Conservation (phyloP, 2,888 invertebrate species). For the Eulithis testata region DNA sequence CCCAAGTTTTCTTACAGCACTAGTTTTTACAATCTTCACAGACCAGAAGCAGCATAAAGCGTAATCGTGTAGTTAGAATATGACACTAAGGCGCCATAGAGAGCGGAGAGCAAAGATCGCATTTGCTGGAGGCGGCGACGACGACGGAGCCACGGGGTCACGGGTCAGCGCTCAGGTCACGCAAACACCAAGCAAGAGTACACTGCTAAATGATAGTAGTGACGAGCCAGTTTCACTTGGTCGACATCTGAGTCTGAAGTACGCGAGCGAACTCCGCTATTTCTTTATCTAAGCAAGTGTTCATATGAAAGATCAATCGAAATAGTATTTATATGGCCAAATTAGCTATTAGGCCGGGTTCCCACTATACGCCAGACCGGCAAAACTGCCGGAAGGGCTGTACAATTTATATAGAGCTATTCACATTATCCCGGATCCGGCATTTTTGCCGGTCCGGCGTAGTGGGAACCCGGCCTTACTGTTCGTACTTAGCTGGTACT, state of each 20-base stretch:
- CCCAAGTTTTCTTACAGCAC: neutral
- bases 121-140: conserved; percentile 43
- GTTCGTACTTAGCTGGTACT: no score
- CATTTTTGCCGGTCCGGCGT: no score
- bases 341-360: no score
- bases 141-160: conserved; percentile 36
- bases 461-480: no score
- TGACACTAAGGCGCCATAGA: conserved; percentile 13
- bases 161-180: conserved; percentile 66
- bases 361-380: no score
- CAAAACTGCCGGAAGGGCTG: no score
- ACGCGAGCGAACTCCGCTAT: no score
- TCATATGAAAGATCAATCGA: neutral
- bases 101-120: conserved; percentile 59
- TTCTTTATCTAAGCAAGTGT: no score
- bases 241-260: neutral
- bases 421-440: no score
- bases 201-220: conserved; percentile 9
- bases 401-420: no score
- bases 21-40: neutral
- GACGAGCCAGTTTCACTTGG: conserved; percentile 8
- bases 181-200: conserved; percentile 46
- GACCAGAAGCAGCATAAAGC: neutral
- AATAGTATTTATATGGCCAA: no score
- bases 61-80: conserved; percentile 13